Evolutionary conservation across 2,888 invertebrate genomes (phyloP).

Genomic region (Perizoma flavofasciatum): DNA sequence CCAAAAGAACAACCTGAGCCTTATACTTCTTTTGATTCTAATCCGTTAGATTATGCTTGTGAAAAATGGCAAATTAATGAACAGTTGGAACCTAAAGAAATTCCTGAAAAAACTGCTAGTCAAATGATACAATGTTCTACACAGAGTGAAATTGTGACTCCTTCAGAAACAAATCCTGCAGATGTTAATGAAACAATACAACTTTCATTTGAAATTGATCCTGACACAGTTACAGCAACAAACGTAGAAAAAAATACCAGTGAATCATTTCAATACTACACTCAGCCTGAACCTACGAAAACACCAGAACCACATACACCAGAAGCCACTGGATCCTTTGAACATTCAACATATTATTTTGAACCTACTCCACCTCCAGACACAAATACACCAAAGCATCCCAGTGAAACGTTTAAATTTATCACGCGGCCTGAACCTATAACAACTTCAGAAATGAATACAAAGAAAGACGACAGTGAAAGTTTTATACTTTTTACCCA

Average conservation of each 20-base stretch:
- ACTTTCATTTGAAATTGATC: slow-evolving; percentile 12
- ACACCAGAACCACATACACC: too few relatives aligned
- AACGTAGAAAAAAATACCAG: not conserved
- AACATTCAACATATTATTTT: not conserved
- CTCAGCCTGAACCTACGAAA: not conserved
- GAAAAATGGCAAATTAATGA: slow-evolving; percentile 7
- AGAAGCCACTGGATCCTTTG: too few relatives aligned
- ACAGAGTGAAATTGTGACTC: not conserved
- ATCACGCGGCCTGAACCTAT: slow-evolving; percentile 1
- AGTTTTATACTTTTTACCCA: not conserved
- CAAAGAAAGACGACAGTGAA: not conserved
- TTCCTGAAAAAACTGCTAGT: not conserved
- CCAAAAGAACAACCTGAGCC: slow-evolving; percentile 3
- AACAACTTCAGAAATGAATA: not conserved
- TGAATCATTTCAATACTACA: not conserved
- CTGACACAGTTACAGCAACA: not conserved
- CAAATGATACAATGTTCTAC: not conserved
- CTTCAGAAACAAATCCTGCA: not conserved
- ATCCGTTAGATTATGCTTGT: not conserved
- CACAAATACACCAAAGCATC: slow-evolving; percentile 2
- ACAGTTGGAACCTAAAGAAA: not conserved
- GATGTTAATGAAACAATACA: slow-evolving; percentile 8
- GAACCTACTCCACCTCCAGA: not conserved
- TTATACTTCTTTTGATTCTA: slow-evolving; percentile 6
- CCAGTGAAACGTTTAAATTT: slow-evolving; percentile 3